Percentiles rank a stretch among this genome's conserved stretches.
phyloP scores from a whole-genome alignment of 2,888 invertebrate species.

The Cosmia pyralina region DNA sequence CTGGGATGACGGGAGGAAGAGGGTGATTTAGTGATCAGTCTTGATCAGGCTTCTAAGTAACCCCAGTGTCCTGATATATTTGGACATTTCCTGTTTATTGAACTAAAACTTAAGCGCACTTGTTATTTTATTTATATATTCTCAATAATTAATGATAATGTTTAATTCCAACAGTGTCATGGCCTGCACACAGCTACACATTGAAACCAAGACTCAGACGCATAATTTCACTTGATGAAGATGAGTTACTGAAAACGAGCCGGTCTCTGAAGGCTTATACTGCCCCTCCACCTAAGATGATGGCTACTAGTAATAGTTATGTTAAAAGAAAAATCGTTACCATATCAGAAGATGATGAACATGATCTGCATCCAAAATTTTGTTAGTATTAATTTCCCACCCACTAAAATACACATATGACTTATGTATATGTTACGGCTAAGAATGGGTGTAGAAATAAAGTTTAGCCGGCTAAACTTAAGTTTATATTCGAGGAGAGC shows the following conservation, averaged over 20 bases:
- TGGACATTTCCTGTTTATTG: neutral
- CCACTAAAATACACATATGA: neutral
- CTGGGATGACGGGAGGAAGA: neutral
- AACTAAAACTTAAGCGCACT: neutral
- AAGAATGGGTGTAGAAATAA: no score
- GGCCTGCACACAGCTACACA: conserved; percentile 72
- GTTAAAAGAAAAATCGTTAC: conserved; percentile 82
- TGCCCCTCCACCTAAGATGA: conserved; percentile 62
- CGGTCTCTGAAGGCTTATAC: conserved; percentile 74
- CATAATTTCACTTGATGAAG: conserved; percentile 77
- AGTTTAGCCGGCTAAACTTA: no score
- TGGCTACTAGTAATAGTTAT: conserved; percentile 68
- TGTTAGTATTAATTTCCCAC: conserved; percentile 72
- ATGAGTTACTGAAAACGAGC: conserved; percentile 65
- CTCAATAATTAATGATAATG: neutral
- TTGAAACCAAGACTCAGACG: conserved; percentile 79
- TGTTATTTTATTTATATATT: neutral
- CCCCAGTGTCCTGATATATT: neutral
- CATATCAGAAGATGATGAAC: conserved; percentile 82
- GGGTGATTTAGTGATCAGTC: neutral
- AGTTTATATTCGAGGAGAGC: no score
- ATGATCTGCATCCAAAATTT: conserved; percentile 74
- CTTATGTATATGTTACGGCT: no score
- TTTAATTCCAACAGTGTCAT: conserved; percentile 71
- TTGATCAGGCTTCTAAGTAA: neutral